Evolutionary conservation across 2,113 vertebrate species (phyloP).

Genomic region (Rafetus swinhoei): DNA sequence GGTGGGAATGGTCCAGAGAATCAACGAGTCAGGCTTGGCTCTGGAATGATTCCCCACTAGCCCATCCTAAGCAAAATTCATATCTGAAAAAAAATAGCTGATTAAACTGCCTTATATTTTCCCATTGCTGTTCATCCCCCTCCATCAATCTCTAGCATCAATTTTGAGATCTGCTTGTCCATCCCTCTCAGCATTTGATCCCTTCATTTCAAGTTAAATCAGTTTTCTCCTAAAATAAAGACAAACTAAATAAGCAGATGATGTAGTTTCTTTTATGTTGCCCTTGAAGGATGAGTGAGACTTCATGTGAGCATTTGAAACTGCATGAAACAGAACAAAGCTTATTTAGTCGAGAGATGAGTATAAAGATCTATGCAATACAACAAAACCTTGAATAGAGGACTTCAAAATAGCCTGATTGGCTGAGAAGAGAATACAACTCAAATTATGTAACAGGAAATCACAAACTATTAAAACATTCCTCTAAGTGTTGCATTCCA

Average conservation of each 20-base stretch:
- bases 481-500: neutral
- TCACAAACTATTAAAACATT: constrained; percentile 6
- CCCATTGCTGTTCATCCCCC: neutral
- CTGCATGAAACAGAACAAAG: neutral
- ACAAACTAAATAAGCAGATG: neutral
- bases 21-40: neutral
- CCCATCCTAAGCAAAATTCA: neutral
- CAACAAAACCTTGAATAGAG: neutral
- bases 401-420: neutral
- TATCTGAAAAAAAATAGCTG: neutral
- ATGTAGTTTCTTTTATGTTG: neutral
- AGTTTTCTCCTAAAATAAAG: neutral
- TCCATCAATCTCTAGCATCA: too few relatives aligned
- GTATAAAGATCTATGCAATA: neutral
- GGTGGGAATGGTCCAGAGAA: neutral
- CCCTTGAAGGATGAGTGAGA: neutral
- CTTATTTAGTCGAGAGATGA: neutral
- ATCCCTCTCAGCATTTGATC: neutral
- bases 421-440: neutral
- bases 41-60: neutral
- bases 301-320: neutral
- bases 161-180: neutral
- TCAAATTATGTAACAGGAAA: constrained; percentile 37
- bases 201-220: neutral
- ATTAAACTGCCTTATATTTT: neutral